Base-by-base conservation (phyloP, 2,797 vertebrate species). In the Sebastes taczanowskii region DNA sequence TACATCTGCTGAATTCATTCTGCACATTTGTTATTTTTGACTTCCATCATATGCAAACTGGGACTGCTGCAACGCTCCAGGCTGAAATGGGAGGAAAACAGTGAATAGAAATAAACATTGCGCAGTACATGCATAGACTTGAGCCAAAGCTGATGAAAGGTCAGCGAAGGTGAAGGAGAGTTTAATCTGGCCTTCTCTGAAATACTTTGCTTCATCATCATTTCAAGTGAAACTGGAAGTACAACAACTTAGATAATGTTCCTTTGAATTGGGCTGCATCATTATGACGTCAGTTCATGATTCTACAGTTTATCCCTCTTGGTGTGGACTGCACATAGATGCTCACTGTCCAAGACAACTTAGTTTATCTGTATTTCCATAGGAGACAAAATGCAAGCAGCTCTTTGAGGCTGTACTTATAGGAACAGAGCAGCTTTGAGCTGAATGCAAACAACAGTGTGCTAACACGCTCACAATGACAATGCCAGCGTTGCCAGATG, bases 11-110 rank as follows among this genome's bases (percentile, higher is more conserved):
- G 62, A 70, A 80, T 80, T 81, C 77, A 73, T 71, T 73, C 62
- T 60, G 52, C 65, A 68, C n/a, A 71, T 88, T 82, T 75, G 74
- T 80, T 81, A 84, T 85, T 83, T 89, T 78, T 67, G 49, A 76
- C 74, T 80, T 62, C 23, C 7, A 58, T 83, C 71, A 35, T 58
- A 65, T 81, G 74, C 14, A 72, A 42, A 65, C 27, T 32, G 53
- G 64, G 35, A 46, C 58, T 70, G 78, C 75, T 76, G 63, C 46
- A 27, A 52, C 69, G 49, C 76, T 78, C 65, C 14, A 27, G 59
- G 52, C 68, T 81, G 59, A 80, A 75, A 66, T 60, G 53, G 58
- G 29, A 76, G 59, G 14, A 55, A n/a, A 64, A 10, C 8, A 22
- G 49, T 52, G 49, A 53, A 53, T 53, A 53, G 49, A 53, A 4